Evolutionary conservation across 2,797 vertebrate genomes (phyloP).

Genomic region (Cuniculus paca): DNA sequence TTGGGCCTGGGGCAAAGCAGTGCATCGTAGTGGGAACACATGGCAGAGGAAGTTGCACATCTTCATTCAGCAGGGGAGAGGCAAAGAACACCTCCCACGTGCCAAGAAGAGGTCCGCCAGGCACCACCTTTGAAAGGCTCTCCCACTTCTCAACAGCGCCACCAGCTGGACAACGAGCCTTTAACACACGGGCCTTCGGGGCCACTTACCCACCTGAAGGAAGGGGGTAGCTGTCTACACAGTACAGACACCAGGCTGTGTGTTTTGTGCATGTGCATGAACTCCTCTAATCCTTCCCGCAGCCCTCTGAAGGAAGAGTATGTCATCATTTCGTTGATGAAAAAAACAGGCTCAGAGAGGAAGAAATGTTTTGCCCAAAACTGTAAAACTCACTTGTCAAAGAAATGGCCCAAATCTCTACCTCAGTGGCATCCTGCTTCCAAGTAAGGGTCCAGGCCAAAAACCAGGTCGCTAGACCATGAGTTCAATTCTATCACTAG

Average conservation of each 20-base stretch:
- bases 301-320: background rate
- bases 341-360: background rate
- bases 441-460: background rate
- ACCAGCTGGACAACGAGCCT: background rate
- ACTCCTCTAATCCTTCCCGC: background rate
- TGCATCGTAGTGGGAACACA: background rate
- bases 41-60: too few relatives aligned
- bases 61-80: background rate
- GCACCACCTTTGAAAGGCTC: background rate
- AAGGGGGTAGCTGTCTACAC: too few relatives aligned
- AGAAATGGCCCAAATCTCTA: background rate
- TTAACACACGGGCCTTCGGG: background rate
- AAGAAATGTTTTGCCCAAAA: background rate
- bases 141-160: background rate
- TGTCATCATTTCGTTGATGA: background rate
- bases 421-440: background rate
- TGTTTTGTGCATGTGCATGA: background rate
- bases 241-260: background rate
- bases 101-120: background rate
- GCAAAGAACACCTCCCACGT: background rate
- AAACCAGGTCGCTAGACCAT: background rate
- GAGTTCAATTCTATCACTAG: background rate
- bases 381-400: too few relatives aligned
- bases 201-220: background rate
- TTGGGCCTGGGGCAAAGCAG: too few relatives aligned